phyloP scores from a whole-genome alignment of 2,888 invertebrate species.

The Thymelicus lineola region DNA sequence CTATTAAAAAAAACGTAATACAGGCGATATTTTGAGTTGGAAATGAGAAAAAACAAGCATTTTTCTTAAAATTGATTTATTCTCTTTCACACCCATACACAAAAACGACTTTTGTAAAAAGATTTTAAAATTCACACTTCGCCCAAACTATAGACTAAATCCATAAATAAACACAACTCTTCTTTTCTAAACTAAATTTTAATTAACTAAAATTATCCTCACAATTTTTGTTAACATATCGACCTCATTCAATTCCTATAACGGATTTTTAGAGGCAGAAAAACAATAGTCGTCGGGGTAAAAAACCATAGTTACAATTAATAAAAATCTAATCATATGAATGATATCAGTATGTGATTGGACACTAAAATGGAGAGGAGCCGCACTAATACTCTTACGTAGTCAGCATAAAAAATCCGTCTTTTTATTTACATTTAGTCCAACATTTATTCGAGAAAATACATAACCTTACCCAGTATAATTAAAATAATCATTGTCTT shows the following conservation, averaged over 20 bases:
- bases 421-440: too few species aligned
- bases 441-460: too few species aligned
- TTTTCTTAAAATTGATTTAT: slow-evolving; percentile 60
- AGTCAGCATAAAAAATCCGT: too few species aligned
- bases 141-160: slow-evolving; percentile 47
- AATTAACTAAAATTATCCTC: slow-evolving; percentile 3
- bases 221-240: neutral
- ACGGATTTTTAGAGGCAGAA: too few species aligned
- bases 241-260: neutral
- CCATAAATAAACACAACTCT: slow-evolving; percentile 9
- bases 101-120: slow-evolving; percentile 48
- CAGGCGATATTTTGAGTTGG: neutral
- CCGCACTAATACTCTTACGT: too few species aligned
- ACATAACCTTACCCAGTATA: too few species aligned
- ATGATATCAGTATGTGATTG: neutral
- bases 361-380: too few species aligned
- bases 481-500: too few species aligned
- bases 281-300: too few species aligned
- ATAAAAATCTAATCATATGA: neutral
- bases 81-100: slow-evolving; percentile 61
- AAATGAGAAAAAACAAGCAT: neutral
- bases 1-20: too few species aligned
- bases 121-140: slow-evolving; percentile 54
- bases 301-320: neutral
- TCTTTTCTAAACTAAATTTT: slow-evolving; percentile 9